Percentiles rank a stretch among this genome's conserved stretches.
These are phyloP conservation scores for Oxygymnocypris stewartii DNA, from an alignment of 2,113 vertebrate species.

Conservation along the genomic window DNA sequence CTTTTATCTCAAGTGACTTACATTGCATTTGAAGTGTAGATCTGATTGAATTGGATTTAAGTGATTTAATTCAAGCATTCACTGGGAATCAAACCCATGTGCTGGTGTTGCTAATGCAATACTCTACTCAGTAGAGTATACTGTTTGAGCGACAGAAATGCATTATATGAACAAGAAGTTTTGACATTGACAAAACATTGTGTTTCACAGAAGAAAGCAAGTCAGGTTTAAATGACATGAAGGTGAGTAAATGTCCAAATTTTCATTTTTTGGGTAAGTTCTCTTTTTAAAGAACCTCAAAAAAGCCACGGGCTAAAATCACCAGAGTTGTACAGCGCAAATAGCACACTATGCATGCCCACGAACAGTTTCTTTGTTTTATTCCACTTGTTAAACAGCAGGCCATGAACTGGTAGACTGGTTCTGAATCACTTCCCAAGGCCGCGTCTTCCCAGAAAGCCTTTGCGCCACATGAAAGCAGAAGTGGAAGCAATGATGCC, in stretches of 20 bases:
- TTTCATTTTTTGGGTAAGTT: background rate
- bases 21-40: background rate
- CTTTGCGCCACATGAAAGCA: background rate
- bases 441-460: background rate
- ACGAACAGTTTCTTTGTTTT: background rate
- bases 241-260: background rate
- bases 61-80: background rate
- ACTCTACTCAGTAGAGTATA: too few species aligned
- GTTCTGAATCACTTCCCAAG: slow-evolving; percentile 8
- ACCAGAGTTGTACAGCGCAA: background rate
- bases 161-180: background rate
- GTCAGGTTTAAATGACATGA: background rate
- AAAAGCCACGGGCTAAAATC: background rate
- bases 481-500: slow-evolving; percentile 19
- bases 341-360: background rate
- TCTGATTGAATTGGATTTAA: background rate
- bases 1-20: background rate
- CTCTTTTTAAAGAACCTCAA: background rate
- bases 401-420: background rate
- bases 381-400: slow-evolving; percentile 9
- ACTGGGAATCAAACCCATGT: background rate
- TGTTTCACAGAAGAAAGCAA: background rate
- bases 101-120: background rate
- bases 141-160: background rate
- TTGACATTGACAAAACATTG: background rate